phyloP scores from a whole-genome alignment of 2,113 vertebrate genomes.

The Salvelinus fontinalis region DNA sequence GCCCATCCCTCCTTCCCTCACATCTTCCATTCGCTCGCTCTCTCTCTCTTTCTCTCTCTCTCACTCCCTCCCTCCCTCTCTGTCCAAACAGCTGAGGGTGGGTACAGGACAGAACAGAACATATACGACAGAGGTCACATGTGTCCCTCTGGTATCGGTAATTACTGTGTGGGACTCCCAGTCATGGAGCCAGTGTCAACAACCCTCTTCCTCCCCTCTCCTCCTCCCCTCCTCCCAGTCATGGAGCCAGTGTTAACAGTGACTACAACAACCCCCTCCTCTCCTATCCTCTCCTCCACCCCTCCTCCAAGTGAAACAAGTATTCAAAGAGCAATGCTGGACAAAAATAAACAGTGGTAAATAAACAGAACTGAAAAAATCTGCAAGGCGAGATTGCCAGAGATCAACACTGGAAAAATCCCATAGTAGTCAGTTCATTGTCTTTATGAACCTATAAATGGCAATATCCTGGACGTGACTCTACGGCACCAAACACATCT shows the following conservation, averaged over 20 bases:
- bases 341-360: slow-evolving; percentile 54
- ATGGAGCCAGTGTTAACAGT: slow-evolving; percentile 45
- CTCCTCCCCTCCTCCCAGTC: slow-evolving; percentile 36
- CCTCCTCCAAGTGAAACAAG: slow-evolving; percentile 31
- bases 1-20: slow-evolving; percentile 7
- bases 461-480: too few relatives aligned
- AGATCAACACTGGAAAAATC: slow-evolving; percentile 54
- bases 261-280: slow-evolving; percentile 2
- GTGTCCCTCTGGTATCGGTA: slow-evolving; percentile 46
- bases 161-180: slow-evolving; percentile 49
- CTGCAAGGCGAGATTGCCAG: slow-evolving; percentile 24
- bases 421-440: neutral
- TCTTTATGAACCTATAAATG: too few relatives aligned
- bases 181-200: slow-evolving; percentile 47
- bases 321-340: slow-evolving; percentile 8
- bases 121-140: slow-evolving; percentile 37
- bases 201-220: too few relatives aligned
- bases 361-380: slow-evolving; percentile 52
- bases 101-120: slow-evolving; percentile 12
- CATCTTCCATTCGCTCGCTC: slow-evolving; percentile 4
- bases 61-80: neutral
- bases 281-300: too few relatives aligned
- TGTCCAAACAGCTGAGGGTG: slow-evolving; percentile 48
- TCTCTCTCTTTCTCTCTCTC: slow-evolving; percentile 5
- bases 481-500: neutral